Percentiles rank a stretch among this genome's conserved stretches.
phyloP scores from a whole-genome alignment of 2,888 invertebrate species.

The Danaus chrysippus region DNA sequence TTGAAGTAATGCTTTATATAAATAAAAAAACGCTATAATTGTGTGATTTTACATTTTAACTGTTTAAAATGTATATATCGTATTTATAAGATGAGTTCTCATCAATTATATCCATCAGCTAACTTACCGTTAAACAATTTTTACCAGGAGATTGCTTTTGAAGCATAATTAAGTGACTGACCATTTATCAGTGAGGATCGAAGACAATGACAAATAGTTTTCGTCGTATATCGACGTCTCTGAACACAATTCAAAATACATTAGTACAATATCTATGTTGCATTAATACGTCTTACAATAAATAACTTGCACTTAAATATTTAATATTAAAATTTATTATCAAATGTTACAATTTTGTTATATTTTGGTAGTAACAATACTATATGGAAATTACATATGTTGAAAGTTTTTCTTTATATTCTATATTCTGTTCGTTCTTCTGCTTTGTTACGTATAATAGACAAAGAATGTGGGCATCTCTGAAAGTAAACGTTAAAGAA shows the following conservation, averaged over 20 bases:
- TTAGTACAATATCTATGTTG: not conserved
- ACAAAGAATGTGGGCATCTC: not conserved
- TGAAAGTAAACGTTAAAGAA: not conserved
- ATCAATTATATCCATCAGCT: not conserved
- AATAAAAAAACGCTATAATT: no score
- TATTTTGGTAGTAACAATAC: no score
- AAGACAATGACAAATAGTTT: not conserved
- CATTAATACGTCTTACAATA: not conserved
- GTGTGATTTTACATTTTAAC: no score
- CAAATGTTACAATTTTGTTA: no score
- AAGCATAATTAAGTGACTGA: not conserved
- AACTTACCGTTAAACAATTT: not conserved
- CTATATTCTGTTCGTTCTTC: no score
- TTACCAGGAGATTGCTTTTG: not conserved
- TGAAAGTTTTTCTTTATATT: no score
- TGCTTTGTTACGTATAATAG: no score
- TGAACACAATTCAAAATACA: not conserved
- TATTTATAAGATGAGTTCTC: not conserved
- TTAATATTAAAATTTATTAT: not conserved
- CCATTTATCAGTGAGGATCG: conserved; percentile 4
- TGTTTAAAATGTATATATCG: no score
- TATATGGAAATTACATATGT: no score
- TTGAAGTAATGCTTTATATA: no score
- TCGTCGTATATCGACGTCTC: not conserved
- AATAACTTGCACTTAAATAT: not conserved